phyloP scores from a whole-genome alignment of 2,113 vertebrate species.

The Phalacrocorax brasilianus region DNA sequence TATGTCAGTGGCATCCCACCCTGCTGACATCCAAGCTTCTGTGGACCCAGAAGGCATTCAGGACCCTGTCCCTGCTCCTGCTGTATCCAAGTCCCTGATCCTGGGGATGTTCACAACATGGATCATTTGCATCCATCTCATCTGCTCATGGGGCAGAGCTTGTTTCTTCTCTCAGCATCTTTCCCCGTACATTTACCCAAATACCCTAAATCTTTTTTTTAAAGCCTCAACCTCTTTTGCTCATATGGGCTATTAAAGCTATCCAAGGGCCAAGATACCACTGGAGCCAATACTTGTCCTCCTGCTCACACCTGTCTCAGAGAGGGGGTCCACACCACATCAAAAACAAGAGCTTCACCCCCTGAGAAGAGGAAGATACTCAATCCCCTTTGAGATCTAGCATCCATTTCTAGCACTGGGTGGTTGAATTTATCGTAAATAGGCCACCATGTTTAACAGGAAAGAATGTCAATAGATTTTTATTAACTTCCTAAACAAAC shows the following conservation, averaged over 20 bases:
- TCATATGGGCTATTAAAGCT: background rate
- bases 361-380: background rate
- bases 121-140: background rate
- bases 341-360: background rate
- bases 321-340: background rate
- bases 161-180: background rate
- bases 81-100: background rate
- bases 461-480: background rate
- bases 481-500: background rate
- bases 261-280: background rate
- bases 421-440: background rate
- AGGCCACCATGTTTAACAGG: background rate
- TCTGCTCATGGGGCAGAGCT: background rate
- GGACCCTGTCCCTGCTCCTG: background rate
- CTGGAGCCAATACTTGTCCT: background rate
- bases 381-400: background rate
- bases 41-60: background rate
- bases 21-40: fast-evolving
- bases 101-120: background rate
- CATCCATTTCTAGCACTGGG: background rate
- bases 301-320: background rate
- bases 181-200: background rate
- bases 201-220: background rate
- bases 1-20: background rate
- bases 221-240: background rate